Evolutionary conservation across 2,113 vertebrate genomes (phyloP).

Genomic region (Sitta europaea): DNA sequence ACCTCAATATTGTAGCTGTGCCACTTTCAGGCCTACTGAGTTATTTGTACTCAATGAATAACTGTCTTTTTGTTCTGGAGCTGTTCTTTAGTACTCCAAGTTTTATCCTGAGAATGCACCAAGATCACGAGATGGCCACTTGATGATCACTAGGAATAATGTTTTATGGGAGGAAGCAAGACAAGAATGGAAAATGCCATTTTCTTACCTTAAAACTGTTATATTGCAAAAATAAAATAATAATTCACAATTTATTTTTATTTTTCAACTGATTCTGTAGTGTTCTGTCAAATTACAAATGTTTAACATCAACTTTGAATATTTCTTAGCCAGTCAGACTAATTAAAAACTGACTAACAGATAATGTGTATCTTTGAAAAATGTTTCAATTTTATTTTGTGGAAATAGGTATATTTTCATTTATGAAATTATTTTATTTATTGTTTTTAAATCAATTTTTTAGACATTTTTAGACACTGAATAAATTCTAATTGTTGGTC

Average conservation of each 20-base stretch:
- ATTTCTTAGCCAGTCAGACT: not conserved
- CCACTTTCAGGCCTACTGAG: not conserved
- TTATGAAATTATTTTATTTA: not conserved
- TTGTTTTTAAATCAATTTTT: not conserved
- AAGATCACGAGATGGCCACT: not conserved
- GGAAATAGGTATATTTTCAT: not conserved
- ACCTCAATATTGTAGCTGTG: not conserved
- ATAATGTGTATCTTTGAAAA: not conserved
- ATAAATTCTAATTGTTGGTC: not conserved
- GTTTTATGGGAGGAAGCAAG: not conserved
- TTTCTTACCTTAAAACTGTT: not conserved
- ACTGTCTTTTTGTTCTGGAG: not conserved
- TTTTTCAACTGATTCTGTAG: not conserved
- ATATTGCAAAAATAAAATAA: not conserved
- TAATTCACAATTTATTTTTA: not conserved
- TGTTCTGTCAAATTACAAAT: not conserved
- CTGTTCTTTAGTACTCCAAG: not conserved
- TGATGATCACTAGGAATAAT: too few relatives aligned
- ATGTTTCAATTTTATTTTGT: not conserved
- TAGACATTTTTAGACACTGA: not conserved
- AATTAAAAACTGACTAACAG: not conserved
- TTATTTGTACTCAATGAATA: not conserved
- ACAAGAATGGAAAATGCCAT: not conserved
- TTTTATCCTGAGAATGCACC: not conserved
- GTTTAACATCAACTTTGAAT: not conserved